A percentile compares a stretch with the other conserved stretches of the same genome.
phyloP scores from a whole-genome alignment of 2,888 invertebrate genomes.

The Epinotia nisella region DNA sequence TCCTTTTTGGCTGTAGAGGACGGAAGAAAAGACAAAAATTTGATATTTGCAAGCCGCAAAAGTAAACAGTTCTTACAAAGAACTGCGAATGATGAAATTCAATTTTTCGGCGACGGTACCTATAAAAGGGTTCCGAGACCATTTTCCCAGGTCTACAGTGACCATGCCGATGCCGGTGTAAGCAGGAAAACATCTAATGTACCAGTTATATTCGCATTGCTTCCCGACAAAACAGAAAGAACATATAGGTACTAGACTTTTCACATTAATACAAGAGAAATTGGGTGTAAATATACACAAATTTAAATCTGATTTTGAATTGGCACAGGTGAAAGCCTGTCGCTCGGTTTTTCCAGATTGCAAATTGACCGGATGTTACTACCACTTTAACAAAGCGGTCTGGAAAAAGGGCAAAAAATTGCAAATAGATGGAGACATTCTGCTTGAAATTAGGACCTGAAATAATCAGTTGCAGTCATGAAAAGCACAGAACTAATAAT shows the following conservation, averaged over 20 bases:
- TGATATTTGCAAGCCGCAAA: conserved; percentile 22
- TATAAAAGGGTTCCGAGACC: conserved; percentile 11
- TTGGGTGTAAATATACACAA: conserved; percentile 10
- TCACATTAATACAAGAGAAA: conserved; percentile 12
- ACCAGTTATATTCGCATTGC: background rate
- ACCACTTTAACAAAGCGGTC: background rate
- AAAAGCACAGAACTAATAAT: conserved; percentile 7
- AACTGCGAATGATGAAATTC: conserved; percentile 10
- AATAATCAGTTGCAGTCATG: background rate
- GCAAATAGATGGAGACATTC: background rate
- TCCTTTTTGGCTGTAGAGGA: conserved; percentile 20
- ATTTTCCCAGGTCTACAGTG: background rate
- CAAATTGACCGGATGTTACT: conserved; percentile 15
- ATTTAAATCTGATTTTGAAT: conserved; percentile 14
- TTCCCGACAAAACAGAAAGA: background rate
- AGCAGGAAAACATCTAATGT: conserved; percentile 6
- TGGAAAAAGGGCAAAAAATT: conserved; percentile 8
- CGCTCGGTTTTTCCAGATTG: conserved; percentile 6
- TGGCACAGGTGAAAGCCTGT: conserved; percentile 6
- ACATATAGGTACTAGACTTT: conserved; percentile 2
- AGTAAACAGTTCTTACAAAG: conserved; percentile 14
- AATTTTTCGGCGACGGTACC: conserved; percentile 13
- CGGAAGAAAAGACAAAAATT: conserved; percentile 16
- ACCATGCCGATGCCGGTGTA: conserved; percentile 7
- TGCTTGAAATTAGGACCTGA: conserved; percentile 13